These are phyloP conservation scores for Crotalus horridus DNA, from an alignment of 2,113 vertebrate species.

Conservation along the genomic window DNA sequence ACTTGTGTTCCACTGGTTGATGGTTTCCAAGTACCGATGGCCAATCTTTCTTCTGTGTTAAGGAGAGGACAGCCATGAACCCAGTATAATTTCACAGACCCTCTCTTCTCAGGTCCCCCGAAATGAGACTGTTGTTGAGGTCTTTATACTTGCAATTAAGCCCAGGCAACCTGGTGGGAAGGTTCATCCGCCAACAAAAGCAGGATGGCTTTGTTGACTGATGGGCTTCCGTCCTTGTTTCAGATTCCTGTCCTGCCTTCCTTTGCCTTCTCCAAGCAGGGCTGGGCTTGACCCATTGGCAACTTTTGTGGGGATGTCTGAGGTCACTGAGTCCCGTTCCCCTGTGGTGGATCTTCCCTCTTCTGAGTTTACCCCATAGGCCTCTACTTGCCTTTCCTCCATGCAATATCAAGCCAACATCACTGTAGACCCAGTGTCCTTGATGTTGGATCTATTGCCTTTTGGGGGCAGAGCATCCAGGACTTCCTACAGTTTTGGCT, in stretches of 20 bases:
- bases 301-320: conserved; percentile 68
- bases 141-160: not conserved
- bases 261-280: conserved; percentile 61
- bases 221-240: conserved; percentile 44
- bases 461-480: conserved; percentile 56
- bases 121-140: not conserved
- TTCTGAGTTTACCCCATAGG: conserved; percentile 61
- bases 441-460: not conserved
- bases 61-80: conserved; percentile 44
- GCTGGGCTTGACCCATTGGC: conserved; percentile 76
- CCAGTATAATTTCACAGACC: conserved; percentile 45
- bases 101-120: conserved; percentile 39
- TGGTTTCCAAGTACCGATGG: not conserved
- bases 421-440: conserved; percentile 58
- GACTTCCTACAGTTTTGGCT: conserved; percentile 57
- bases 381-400: conserved; percentile 57
- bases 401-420: conserved; percentile 58
- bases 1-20: too few relatives aligned
- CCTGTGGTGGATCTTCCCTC: conserved; percentile 61
- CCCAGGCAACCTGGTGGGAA: too few relatives aligned
- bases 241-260: conserved; percentile 53
- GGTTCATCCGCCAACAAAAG: not conserved
- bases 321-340: conserved; percentile 52
- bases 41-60: conserved; percentile 2
- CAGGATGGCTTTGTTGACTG: conserved; percentile 11